Evolutionary conservation across 2,797 vertebrate genomes (phyloP), one percentile per base, ranked within the genome.

Genomic region (Podarcis siculus): DNA sequence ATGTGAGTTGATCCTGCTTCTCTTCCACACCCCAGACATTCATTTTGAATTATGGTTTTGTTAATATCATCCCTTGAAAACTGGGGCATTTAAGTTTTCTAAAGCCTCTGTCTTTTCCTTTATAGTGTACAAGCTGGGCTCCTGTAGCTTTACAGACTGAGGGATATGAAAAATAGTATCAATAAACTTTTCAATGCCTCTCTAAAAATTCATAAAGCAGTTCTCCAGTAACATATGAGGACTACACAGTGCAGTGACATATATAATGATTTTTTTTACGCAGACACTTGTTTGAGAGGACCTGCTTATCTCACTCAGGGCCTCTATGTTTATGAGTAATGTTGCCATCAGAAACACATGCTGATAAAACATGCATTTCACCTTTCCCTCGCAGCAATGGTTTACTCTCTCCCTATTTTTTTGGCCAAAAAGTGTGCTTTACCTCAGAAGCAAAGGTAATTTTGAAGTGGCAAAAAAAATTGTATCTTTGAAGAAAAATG

Each of bases 191-290:
- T 89, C 73, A 86, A 67, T 83, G 81, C 58, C 76, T 83, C 76
- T 75, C 85, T 84, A 87, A 87, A 87, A 90, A 79, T 85, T 89
- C 69, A 80, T 89, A 85, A 89, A 89, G 81, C 72, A 79, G 27
- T 55, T 82, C 81, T 79, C 80, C n/a, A 27, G 37, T 79, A 86
- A 86, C 88, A 83, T 86, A 86, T 86, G 69, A 73, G 37, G 71
- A 84, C 80, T 84, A 79, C 61, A 72, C 71, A 27, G 69, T 66
- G 32, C 27, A n/a, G 76, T 75, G 82, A 80, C 58, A 86, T 89
- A 80, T 66, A 85, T 89, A 84, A 90, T 79, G 30, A 42, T 83
- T 78, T 39, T 72, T 61, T 49, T 42, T 17, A 25, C 67, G 1
- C 37, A 79, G 85, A 49, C 27, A 87, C 27, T 67, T 83, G 76